Base-by-base conservation (phyloP, 92 coral and sea anemone genomes). In the Palythoa grandiflora region DNA sequence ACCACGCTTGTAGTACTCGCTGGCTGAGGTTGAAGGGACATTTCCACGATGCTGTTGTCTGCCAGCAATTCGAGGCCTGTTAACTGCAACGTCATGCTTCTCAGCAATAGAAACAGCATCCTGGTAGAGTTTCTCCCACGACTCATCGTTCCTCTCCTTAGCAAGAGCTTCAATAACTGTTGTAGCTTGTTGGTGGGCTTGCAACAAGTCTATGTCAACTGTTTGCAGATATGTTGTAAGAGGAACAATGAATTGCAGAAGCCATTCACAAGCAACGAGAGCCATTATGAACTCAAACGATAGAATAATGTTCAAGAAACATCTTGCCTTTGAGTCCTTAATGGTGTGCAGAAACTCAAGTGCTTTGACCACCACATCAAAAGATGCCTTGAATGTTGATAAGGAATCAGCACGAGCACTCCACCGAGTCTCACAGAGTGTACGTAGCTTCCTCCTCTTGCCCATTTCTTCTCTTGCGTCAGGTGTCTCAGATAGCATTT, bases 1-100 rank as follows among this genome's bases (percentile, higher is more conserved):
- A 40, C 4, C 77, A 38, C 54, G 54, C 17, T 73, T 73, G 77
- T 38, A 73, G 21, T 73, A 73, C 77, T 73, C 77, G 6, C 54
- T 38, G 17, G 17, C 53, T 73, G 77, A 73, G 21, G 11, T 44
- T n/a, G 77, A 73, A 16, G 77, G 77, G 5, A 73, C 77, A 14
- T 73, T 73, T n/a, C 7, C 51, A 12, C 77, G 54, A 16, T 73
- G 54, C 44, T 65, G 71, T 21, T 16, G 71, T 16, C 71, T 65
- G 71, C 71, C 16, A 9, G 53, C 77, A 38, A 39, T n/a, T 73
- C 77, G 48, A 44, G 77, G 77, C 53, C 51, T 39, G 7, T 13
- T 6, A 16, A 73, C 44, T 44, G 77, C 20, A 4, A 73, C 77
- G 17, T 72, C 77, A 15, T 72, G 53, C 77, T 72, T 72, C 77